phyloP scores from a whole-genome alignment of 2,797 vertebrate species.

The Huso huso region DNA sequence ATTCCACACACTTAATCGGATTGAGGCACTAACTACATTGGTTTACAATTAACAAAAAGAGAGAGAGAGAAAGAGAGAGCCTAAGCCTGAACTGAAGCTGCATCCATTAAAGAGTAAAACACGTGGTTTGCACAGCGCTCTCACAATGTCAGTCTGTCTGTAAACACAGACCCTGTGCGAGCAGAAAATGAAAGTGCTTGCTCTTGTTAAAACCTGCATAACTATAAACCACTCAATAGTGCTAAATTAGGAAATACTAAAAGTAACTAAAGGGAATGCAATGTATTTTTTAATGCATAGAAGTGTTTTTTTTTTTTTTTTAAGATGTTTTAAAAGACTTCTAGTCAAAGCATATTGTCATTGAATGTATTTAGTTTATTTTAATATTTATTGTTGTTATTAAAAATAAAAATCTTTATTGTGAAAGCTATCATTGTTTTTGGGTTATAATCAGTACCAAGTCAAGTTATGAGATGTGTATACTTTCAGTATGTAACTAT shows the following conservation, averaged over 20 bases:
- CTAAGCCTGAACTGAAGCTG: not conserved
- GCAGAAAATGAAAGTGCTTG: not conserved
- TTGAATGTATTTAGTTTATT: not conserved
- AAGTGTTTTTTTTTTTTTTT: not conserved
- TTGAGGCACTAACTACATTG: conserved; percentile 48
- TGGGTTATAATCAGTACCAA: too few species aligned
- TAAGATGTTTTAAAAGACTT: too few species aligned
- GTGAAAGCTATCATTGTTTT: too few species aligned
- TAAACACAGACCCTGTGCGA: conserved; percentile 4
- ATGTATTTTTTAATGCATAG: not conserved
- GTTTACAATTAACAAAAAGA: conserved; percentile 51
- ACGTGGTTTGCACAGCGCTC: not conserved
- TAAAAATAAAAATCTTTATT: not conserved
- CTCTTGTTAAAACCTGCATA: not conserved
- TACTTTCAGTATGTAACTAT: too few species aligned
- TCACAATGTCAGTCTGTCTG: conserved; percentile 5
- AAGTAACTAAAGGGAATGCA: not conserved
- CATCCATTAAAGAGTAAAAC: not conserved
- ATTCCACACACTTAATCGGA: conserved; percentile 64
- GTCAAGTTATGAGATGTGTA: too few species aligned
- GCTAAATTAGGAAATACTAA: too few species aligned
- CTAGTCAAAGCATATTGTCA: too few species aligned
- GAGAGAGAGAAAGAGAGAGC: not conserved
- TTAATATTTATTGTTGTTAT: not conserved
- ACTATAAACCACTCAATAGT: too few species aligned